Base-by-base conservation (phyloP, 2,888 invertebrate genomes). In the Meloe dianella region DNA sequence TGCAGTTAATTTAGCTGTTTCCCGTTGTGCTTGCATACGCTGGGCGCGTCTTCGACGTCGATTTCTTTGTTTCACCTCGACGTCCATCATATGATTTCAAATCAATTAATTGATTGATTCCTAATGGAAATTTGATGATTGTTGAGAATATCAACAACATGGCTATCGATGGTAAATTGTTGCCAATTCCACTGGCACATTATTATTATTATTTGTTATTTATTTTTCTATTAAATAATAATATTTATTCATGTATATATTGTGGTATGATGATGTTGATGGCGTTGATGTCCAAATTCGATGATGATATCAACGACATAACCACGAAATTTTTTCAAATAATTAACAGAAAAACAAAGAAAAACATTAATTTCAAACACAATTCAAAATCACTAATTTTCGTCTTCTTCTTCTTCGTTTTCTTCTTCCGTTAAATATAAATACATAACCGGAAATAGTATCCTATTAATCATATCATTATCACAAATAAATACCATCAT, bases 31-130 rank as follows among this genome's bases (percentile, higher is more conserved):
- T 79, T 93, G 92, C 90, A 94, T 91, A 86, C 94, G 93, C 89
- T 94, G 94, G 83, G 94, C 94, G 86, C 94, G 90, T 88, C 94
- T 94, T 86, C 94, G 91, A 85, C 94, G 90, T 86, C 93, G 90
- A 85, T 93, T 94, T 85, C 92, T 90, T 88, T 92, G 92, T 87
- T 92, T 92, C 87, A 91, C 90, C 89, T 92, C 91, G 88, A 90
- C 91, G 89, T 92, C 91, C 91, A 91, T 91, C 87, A 87, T 41
- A 17, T 17, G 10, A 41, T 41, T 41, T 17, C 4, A 17, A 41
- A 41, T 41, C 41, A 41, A 41, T 41, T 41, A 41, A 41, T 41
- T 41, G 41, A 41, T 41, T 17, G 5, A 41, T 41, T 41, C 5
- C 5, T n/a, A 41, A 7, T 41, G 7, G 17, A 5, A 41, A 41